These are phyloP conservation scores for Sebastes minor DNA, from an alignment of 2,797 vertebrate genomes.

Conservation along the genomic window DNA sequence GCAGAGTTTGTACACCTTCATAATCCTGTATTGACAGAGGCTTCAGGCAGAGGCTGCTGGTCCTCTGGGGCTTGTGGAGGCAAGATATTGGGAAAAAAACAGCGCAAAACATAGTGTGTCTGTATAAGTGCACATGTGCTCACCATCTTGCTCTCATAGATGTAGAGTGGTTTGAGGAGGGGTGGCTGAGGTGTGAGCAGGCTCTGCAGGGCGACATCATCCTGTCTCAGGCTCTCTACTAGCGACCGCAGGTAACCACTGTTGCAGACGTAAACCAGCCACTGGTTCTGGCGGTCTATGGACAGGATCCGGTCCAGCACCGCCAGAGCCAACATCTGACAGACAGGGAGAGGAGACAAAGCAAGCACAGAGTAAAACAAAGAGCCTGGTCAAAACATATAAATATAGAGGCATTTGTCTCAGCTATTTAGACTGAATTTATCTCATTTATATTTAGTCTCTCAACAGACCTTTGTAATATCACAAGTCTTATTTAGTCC, in stretches of 20 bases:
- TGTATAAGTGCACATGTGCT: conserved; percentile 14
- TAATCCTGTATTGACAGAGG: background rate
- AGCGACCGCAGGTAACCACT: conserved; percentile 96
- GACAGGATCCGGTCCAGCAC: conserved; percentile 94
- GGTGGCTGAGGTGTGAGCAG: conserved; percentile 94
- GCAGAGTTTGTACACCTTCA: background rate
- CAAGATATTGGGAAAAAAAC: background rate
- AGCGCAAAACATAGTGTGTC: background rate
- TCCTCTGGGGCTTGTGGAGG: background rate
- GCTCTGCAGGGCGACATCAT: conserved; percentile 90
- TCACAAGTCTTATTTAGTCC: background rate
- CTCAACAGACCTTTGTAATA: background rate
- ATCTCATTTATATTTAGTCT: background rate
- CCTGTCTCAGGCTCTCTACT: conserved; percentile 93
- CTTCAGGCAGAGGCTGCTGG: background rate
- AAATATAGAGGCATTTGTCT: background rate
- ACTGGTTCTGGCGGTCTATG: conserved; percentile 95
- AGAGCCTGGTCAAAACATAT: background rate
- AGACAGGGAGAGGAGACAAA: background rate
- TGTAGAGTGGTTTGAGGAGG: conserved; percentile 94
- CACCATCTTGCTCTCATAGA: conserved; percentile 99
- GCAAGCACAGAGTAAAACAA: background rate
- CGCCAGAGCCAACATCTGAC: conserved; percentile 95
- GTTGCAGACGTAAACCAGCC: conserved; percentile 93
- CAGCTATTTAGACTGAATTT: background rate